A percentile compares a stretch with the other conserved stretches of the same genome.
phyloP scores from a whole-genome alignment of 2,113 vertebrate species.

The Nothobranchius kuhntae region DNA sequence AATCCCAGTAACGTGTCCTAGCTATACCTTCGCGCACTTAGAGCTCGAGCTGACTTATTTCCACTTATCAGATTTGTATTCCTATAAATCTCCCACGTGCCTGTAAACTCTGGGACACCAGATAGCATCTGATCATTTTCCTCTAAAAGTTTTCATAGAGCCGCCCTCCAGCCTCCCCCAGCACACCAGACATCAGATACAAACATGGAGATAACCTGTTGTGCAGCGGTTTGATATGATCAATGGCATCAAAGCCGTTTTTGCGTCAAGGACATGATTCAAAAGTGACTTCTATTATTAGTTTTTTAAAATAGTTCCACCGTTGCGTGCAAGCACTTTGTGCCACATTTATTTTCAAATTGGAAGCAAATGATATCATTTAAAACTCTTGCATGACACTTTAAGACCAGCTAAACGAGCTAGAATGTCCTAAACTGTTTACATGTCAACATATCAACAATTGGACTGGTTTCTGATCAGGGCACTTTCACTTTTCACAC shows the following conservation, averaged over 20 bases:
- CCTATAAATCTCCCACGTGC: no score
- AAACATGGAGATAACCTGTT: constrained; percentile 8
- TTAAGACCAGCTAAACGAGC: background rate
- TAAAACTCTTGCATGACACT: background rate
- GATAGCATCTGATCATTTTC: no score
- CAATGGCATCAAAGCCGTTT: background rate
- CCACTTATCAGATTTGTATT: no score
- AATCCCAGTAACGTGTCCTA: background rate
- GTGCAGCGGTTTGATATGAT: background rate
- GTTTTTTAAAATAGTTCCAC: background rate
- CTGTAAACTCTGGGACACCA: no score
- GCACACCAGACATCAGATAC: background rate
- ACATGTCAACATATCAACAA: background rate
- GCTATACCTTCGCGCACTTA: background rate
- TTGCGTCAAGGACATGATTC: background rate
- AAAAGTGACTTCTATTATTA: constrained; percentile 1
- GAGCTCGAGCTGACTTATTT: background rate
- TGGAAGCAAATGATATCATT: background rate
- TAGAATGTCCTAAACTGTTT: background rate
- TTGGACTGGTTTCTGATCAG: background rate
- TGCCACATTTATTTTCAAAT: no score
- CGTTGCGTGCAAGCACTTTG: background rate
- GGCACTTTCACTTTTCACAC: background rate
- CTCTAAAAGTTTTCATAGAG: constrained; percentile 1
- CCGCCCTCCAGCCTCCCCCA: background rate